Conservation (phyloP, 2,888 invertebrate genomes). For the Patella caerulea region DNA sequence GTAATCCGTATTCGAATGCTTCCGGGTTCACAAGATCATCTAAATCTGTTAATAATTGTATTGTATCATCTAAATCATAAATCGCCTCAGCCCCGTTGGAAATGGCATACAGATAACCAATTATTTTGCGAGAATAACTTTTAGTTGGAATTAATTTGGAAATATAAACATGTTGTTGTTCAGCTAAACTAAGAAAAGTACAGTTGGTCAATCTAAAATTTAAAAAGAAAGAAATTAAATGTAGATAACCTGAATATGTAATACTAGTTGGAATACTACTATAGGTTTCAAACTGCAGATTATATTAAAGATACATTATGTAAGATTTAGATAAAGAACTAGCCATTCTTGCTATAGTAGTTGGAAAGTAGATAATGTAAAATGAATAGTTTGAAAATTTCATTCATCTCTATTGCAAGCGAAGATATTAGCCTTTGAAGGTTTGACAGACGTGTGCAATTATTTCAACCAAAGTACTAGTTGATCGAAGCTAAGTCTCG, state of each 20-base stretch:
- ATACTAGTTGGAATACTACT: no score
- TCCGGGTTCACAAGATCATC: slow-evolving; percentile 15
- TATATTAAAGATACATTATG: no score
- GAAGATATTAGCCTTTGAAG: no score
- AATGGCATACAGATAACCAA: slow-evolving; percentile 30
- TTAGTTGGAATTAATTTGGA: neutral
- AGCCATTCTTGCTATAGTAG: no score
- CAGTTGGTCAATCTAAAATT: slow-evolving; percentile 22
- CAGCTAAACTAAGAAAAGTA: slow-evolving; percentile 15
- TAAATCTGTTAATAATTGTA: slow-evolving; percentile 18
- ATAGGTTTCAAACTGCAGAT: no score
- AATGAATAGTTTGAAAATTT: no score
- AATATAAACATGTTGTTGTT: slow-evolving; percentile 10
- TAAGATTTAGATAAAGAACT: no score
- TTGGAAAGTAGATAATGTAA: no score
- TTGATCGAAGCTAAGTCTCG: no score
- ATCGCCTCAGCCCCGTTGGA: slow-evolving; percentile 27
- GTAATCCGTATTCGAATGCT: slow-evolving; percentile 9
- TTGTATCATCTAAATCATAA: slow-evolving; percentile 30
- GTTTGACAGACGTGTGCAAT: no score
- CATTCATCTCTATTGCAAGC: no score
- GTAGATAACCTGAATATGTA: neutral
- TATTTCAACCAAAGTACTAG: no score
- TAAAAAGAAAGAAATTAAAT: neutral
- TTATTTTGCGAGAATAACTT: slow-evolving; percentile 23